phyloP scores from a whole-genome alignment of 2,888 invertebrate genomes.

The Opisthograptis luteolata region DNA sequence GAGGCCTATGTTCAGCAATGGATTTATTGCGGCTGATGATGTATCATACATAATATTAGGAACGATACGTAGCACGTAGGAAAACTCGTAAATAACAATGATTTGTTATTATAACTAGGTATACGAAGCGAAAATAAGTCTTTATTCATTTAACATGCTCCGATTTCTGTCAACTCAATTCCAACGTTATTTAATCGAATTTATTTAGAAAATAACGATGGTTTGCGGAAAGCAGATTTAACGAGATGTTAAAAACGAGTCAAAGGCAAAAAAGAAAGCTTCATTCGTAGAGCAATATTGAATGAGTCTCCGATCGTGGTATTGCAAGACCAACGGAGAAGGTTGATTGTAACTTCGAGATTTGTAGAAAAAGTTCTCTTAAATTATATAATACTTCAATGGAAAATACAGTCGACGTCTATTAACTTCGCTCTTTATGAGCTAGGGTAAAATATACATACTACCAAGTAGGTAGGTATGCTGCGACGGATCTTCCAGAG shows the following conservation, averaged over 20 bases:
- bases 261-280: constrained; percentile 46
- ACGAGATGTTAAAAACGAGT: constrained; percentile 52
- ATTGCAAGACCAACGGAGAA: constrained; percentile 32
- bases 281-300: constrained; percentile 38
- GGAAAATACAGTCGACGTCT: constrained; percentile 5
- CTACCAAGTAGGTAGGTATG: too few species aligned
- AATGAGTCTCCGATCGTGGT: constrained; percentile 32
- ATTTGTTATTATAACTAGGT: too few species aligned
- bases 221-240: constrained; percentile 41
- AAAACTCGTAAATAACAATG: too few species aligned
- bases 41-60: too few species aligned
- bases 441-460: too few species aligned
- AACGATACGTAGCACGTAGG: too few species aligned
- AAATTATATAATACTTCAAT: constrained; percentile 17
- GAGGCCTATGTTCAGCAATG: too few species aligned
- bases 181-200: constrained; percentile 27
- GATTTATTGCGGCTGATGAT: too few species aligned
- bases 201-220: constrained; percentile 42
- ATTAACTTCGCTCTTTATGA: neutral
- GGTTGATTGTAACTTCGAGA: constrained; percentile 20
- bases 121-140: neutral
- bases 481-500: too few species aligned
- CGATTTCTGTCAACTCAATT: constrained; percentile 7
- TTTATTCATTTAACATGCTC: neutral
- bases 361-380: constrained; percentile 13